Evolutionary conservation across 2,888 invertebrate genomes (phyloP).

Genomic region (Rotaria magnacalcarata): DNA sequence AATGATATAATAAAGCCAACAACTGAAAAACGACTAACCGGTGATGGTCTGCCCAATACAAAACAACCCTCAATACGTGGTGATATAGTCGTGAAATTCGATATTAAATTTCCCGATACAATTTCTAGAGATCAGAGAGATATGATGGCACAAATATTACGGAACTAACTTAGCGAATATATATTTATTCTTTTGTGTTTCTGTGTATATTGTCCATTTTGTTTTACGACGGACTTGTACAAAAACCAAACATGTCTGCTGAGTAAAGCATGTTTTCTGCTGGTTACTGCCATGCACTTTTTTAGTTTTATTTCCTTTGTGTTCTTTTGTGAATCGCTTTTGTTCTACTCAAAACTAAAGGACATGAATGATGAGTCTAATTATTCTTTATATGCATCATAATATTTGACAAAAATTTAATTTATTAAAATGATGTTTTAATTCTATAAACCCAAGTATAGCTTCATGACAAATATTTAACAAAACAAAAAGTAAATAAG

Average conservation of each 20-base stretch:
- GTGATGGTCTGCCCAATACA: conserved; percentile 83
- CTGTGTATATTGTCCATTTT: not conserved
- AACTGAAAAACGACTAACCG: conserved; percentile 77
- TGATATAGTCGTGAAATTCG: conserved; percentile 85
- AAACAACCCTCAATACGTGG: conserved; percentile 85
- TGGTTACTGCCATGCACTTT: no score
- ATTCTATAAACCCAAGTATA: not conserved
- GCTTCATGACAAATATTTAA: not conserved
- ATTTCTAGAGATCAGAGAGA: conserved; percentile 58
- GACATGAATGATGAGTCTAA: not conserved
- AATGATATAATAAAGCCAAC: conserved; percentile 73
- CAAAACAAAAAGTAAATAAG: not conserved
- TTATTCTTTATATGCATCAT: not conserved
- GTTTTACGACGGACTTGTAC: no score
- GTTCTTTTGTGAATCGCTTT: not conserved
- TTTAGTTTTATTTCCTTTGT: no score
- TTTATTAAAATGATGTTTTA: not conserved
- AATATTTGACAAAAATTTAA: conserved; percentile 1
- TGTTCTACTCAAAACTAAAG: not conserved
- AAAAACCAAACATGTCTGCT: no score
- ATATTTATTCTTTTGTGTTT: not conserved
- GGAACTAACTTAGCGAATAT: not conserved
- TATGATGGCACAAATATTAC: not conserved
- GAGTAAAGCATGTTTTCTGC: no score
- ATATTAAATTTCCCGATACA: conserved; percentile 84